Base-by-base conservation (phyloP, 2,797 vertebrate genomes). In the Adrianichthys oophorus region DNA sequence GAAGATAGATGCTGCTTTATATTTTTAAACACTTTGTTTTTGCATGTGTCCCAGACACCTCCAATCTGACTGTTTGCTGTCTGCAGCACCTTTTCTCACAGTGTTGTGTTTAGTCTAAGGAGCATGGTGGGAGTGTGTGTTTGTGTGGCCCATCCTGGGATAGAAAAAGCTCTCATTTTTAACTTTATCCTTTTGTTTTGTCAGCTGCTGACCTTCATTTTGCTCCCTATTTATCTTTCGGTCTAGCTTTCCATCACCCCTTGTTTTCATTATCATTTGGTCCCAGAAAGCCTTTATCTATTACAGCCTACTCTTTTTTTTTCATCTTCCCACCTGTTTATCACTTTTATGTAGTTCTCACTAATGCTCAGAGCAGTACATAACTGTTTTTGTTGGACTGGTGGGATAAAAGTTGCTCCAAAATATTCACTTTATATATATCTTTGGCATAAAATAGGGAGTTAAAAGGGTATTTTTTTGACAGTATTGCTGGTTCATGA, bases 181-280 rank as follows among this genome's bases (percentile, higher is more conserved):
- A 69, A 80, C 70, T 83, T 81, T 72, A 78, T 79, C 71, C 72
- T 72, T 80, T 85, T 90, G 87, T 89, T 90, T 85, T 87, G 79
- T 87, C 86, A 87, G 87, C 83, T 87, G 85, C 66, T 74, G 79
- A 80, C 79, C 74, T 49, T 66, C 47, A 50, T 78, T 60, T 77
- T 52, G 72, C 46, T 72, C 55, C 26, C 55, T 50, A 50, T 45
- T 14, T 63, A 47, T 57, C 54, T 32, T 10, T 32, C 18, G 56
- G 23, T 53, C 14, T 65, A 1, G 32, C 26, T 41, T 44, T 62
- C 37, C 26, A 37, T 68, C 64, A 65, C 65, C 48, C 52, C 42
- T 65, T 65, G 76, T 85, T 64, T 85, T 70, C 72, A 54, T 24
- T 56, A 45, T 55, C 18, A 32, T 74, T 58, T 23, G 46, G 62